Conservation (phyloP, 2,888 invertebrate genomes). For the Leucophenga montana region DNA sequence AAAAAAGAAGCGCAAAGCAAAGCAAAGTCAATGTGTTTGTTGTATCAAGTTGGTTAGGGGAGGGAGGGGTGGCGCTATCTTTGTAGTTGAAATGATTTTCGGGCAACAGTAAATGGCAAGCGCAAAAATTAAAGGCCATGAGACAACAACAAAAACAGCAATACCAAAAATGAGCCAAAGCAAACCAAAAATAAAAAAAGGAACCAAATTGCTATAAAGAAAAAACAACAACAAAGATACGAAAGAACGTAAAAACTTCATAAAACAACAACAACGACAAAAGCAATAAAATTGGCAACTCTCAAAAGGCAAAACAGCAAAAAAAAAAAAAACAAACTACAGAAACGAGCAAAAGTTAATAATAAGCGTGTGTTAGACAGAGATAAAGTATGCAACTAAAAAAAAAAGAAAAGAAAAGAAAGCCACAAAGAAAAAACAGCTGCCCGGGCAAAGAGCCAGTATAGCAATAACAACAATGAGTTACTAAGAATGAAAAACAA, state of each 20-base stretch:
- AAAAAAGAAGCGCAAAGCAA: not conserved
- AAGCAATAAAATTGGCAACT: slow-evolving; percentile 5
- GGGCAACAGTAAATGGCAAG: slow-evolving; percentile 12
- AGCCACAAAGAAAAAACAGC: slow-evolving; percentile 17
- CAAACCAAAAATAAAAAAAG: slow-evolving; percentile 10
- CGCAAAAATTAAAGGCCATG: slow-evolving; percentile 28
- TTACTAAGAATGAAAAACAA: not conserved
- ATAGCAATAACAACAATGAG: slow-evolving; percentile 12
- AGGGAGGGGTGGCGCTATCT: not conserved
- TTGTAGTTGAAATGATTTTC: too few species aligned
- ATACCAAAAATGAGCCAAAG: slow-evolving; percentile 1
- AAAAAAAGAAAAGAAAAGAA: not conserved
- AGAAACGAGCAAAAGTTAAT: not conserved
- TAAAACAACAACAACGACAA: slow-evolving; percentile 6
- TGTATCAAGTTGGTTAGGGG: too few species aligned
- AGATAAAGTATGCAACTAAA: not conserved
- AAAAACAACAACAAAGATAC: not conserved
- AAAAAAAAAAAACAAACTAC: not conserved
- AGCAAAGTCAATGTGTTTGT: not conserved
- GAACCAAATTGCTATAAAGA: not conserved
- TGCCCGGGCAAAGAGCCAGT: slow-evolving; percentile 17
- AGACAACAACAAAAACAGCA: slow-evolving; percentile 25
- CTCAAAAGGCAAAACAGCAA: not conserved
- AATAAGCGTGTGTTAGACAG: not conserved
- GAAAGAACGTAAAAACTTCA: not conserved